These are phyloP conservation scores for Manis pentadactyla DNA, from an alignment of 2,797 vertebrate species.

Conservation along the genomic window DNA sequence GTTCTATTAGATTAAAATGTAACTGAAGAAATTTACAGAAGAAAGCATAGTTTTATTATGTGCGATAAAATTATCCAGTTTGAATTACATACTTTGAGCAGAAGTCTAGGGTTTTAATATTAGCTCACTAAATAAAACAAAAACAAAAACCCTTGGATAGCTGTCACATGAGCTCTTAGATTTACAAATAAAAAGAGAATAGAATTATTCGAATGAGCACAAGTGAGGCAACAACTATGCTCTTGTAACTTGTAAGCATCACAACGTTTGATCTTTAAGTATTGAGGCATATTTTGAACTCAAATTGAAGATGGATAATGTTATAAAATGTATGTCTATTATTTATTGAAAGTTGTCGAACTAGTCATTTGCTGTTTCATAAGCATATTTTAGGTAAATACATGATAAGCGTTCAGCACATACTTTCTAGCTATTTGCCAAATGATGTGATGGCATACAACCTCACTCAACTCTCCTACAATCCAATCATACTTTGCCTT, in stretches of 20 bases:
- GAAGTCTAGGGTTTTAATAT: slow-evolving; percentile 54
- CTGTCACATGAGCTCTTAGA: slow-evolving; percentile 54
- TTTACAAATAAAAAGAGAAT: slow-evolving; percentile 70
- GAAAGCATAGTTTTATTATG: slow-evolving; percentile 66
- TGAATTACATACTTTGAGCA: slow-evolving; percentile 65
- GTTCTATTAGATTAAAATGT: slow-evolving; percentile 64
- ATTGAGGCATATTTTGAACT: slow-evolving; percentile 62
- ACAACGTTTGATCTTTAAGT: slow-evolving; percentile 57
- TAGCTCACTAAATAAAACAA: slow-evolving; percentile 54
- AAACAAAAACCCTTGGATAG: not conserved
- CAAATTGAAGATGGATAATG: slow-evolving; percentile 37
- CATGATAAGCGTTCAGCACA: not conserved
- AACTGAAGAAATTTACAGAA: slow-evolving; percentile 59
- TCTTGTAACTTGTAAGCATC: slow-evolving; percentile 25
- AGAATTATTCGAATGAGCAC: slow-evolving; percentile 39
- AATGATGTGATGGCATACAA: not conserved
- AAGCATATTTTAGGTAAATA: slow-evolving; percentile 49
- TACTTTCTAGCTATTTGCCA: not conserved
- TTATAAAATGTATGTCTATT: not conserved
- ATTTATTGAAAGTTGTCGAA: not conserved
- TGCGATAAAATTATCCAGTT: slow-evolving; percentile 66
- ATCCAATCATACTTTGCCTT: not conserved
- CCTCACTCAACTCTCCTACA: not conserved
- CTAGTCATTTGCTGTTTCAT: not conserved
- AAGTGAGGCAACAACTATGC: slow-evolving; percentile 45